phyloP scores from a whole-genome alignment of 2,888 invertebrate species.

The Oithona nana region DNA sequence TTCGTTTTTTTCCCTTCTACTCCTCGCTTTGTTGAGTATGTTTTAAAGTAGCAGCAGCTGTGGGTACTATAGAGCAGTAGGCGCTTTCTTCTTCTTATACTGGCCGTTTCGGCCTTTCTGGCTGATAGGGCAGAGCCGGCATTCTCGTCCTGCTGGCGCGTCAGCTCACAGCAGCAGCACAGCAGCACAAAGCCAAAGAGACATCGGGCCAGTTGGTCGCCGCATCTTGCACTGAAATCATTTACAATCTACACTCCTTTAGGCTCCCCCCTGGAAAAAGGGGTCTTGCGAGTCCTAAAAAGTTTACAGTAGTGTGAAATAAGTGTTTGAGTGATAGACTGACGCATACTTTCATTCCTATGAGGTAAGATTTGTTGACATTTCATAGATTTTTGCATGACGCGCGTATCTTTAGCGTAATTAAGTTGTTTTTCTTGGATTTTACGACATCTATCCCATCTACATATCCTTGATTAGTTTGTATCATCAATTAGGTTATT shows the following conservation, averaged over 20 bases:
- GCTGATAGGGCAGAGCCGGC: background rate
- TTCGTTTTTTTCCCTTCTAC: background rate
- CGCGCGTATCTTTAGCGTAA: too few species aligned
- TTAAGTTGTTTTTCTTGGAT: too few species aligned
- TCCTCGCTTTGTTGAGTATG: background rate
- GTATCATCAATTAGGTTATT: too few species aligned
- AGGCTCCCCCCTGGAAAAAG: background rate
- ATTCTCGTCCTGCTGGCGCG: background rate
- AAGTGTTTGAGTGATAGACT: background rate
- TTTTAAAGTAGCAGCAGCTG: background rate
- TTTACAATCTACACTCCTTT: background rate
- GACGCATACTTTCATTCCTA: background rate
- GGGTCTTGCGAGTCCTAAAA: background rate
- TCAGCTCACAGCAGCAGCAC: background rate
- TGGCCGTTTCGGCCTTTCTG: background rate
- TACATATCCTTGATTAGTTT: too few species aligned
- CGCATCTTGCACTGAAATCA: background rate
- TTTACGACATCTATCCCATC: too few species aligned
- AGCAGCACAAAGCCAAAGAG: background rate
- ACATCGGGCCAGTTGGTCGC: background rate
- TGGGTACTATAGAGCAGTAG: background rate
- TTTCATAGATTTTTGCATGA: background rate
- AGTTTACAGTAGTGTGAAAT: background rate
- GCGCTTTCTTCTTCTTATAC: background rate
- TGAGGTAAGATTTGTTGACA: background rate